A percentile compares a stretch with the other conserved stretches of the same genome.
phyloP scores from a whole-genome alignment of 2,888 invertebrate species.

The Sepiola atlantica region DNA sequence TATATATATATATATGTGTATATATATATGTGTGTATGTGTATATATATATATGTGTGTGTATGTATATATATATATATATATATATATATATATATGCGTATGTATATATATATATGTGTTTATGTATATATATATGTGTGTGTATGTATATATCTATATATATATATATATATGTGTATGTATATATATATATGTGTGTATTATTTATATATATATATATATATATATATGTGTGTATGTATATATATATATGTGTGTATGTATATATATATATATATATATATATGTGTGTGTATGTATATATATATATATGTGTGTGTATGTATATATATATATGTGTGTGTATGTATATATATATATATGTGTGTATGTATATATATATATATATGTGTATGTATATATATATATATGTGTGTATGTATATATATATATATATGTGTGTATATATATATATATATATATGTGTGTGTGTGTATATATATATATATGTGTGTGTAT shows the following conservation, averaged over 20 bases:
- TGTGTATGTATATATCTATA: no score
- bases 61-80: no score
- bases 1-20: no score
- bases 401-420: not conserved
- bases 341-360: not conserved
- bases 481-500: not conserved
- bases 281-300: conserved; percentile 24
- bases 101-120: no score
- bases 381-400: not conserved
- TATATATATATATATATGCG: no score
- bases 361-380: not conserved
- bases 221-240: not conserved
- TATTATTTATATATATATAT: not conserved
- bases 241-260: conserved; percentile 46
- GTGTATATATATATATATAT: not conserved
- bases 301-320: not conserved
- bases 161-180: conserved; percentile 8
- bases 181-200: not conserved
- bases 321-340: not conserved
- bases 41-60: no score
- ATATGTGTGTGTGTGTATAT: not conserved
- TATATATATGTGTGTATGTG: no score
- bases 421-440: not conserved
- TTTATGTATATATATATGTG: no score
- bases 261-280: not conserved